Evolutionary conservation across 2,888 invertebrate genomes (phyloP), one percentile per base, ranked within the genome.

Genomic region (Gonocerus acuteangulatus): DNA sequence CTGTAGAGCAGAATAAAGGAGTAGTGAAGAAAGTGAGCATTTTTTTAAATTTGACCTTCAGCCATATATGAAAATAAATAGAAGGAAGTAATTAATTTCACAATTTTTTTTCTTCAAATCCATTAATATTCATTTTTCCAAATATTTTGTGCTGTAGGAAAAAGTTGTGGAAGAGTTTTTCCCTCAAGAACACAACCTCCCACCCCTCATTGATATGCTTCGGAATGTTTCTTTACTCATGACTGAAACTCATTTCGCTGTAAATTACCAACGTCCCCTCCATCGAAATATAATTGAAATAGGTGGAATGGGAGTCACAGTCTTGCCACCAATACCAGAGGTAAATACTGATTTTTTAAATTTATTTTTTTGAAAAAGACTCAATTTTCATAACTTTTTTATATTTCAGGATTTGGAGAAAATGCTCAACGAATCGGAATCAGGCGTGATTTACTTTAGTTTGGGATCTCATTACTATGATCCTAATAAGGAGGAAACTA

Each of bases 211-310:
- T 6, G 54, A 54, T 39, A 19, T 54, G 42, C 39, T 54, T 36
- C 16, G 3, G 9, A 39, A 39, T n/a, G 19, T 32, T 4, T 39
- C 39, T 6, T 9, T 54, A n/a, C 19, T 54, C 11, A n/a, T 54
- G 23, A 11, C 21, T 4, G 18, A 39, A 11, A 36, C 36, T 9
- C 39, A 54, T 23, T 19, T 39, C 21, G 16, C 54, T 9, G n/a
- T 34, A 13, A 48, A 48, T 0, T 88, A 88, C 71, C 83, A 88
- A 0, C 78, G 87, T 39, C 85, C 89, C 0, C 82, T 85, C 69
- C 75, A 89, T 68, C 86, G 89, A 0, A 88, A 89, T 72, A 86
- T 89, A 1, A 87, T 88, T 6, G 89, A 89, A 74, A 85, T 89
- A 3, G 89, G 87, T 2, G 89, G 89, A 69, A 86, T 89, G 63